A percentile compares a stretch with the other conserved stretches of the same genome.
phyloP scores from a whole-genome alignment of 2,113 vertebrate species.

The Glareola pratincola region DNA sequence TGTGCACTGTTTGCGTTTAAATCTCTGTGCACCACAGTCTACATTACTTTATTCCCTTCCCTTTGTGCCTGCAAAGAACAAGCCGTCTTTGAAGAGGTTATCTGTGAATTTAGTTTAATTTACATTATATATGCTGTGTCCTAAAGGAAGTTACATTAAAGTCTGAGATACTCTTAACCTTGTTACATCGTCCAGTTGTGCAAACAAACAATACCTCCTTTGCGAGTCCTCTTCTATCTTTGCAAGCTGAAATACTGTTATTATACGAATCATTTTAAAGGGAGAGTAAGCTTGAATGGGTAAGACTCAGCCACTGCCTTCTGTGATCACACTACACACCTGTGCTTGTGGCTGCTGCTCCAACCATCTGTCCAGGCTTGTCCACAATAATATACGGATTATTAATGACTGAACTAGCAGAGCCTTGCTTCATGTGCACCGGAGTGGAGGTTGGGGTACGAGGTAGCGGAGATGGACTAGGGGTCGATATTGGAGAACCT shows the following conservation, averaged over 20 bases:
- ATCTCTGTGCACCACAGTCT: not conserved
- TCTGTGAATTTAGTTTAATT: not conserved
- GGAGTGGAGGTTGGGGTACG: conserved; percentile 90
- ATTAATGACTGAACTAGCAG: conserved; percentile 79
- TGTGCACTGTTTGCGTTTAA: not conserved
- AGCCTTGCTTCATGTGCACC: conserved; percentile 87
- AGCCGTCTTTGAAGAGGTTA: not conserved
- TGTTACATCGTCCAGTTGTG: not conserved
- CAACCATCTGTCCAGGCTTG: conserved; percentile 86
- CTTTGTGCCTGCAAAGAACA: not conserved
- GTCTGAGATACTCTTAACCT: not conserved
- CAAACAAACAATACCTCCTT: not conserved
- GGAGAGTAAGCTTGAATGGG: not conserved
- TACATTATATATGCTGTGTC: not conserved
- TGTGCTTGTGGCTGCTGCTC: conserved; percentile 76
- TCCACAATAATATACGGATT: conserved; percentile 90
- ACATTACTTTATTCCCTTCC: not conserved
- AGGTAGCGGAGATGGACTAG: conserved; percentile 93
- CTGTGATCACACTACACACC: conserved; percentile 58
- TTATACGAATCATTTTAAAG: not conserved
- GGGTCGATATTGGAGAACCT: conserved; percentile 97
- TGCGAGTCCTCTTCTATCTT: not conserved
- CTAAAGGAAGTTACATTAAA: not conserved
- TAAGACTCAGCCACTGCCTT: not conserved
- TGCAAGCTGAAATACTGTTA: not conserved